A percentile compares a stretch with the other conserved stretches of the same genome.
Evolutionary conservation across 2,888 invertebrate species (phyloP).

Genomic region (Lepetodrilus schrolli): DNA sequence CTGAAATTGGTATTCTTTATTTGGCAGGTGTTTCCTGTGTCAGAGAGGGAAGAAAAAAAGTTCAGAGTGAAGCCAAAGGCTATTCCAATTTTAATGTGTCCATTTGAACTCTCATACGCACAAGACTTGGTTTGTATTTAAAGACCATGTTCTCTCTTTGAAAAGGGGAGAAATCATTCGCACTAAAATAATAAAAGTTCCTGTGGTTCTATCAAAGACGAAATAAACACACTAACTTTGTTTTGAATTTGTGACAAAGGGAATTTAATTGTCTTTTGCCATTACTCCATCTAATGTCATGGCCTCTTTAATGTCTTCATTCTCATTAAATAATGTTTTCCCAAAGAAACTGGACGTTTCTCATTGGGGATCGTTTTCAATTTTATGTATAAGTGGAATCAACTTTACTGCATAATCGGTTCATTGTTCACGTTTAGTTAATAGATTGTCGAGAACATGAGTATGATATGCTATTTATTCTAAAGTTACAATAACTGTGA

Average conservation of each 20-base stretch:
- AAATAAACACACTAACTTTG: constrained; percentile 4
- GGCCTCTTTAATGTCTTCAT: background rate
- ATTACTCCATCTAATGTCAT: background rate
- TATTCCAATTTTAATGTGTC: constrained; percentile 5
- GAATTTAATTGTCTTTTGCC: constrained; percentile 13
- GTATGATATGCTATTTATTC: constrained; percentile 3
- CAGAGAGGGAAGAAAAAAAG: background rate
- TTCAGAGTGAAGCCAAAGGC: background rate
- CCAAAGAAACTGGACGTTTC: background rate
- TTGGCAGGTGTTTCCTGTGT: background rate
- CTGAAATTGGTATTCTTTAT: constrained; percentile 12
- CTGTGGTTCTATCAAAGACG: background rate
- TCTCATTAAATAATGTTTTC: constrained; percentile 14
- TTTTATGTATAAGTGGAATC: background rate
- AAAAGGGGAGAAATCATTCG: background rate
- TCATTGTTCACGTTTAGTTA: background rate
- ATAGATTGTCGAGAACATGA: background rate
- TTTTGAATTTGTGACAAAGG: background rate
- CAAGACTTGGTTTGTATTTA: background rate
- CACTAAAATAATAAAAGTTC: constrained; percentile 6
- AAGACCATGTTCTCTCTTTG: background rate
- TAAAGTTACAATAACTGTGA: too few species aligned
- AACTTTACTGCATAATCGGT: background rate
- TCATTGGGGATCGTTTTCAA: background rate
- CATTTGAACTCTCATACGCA: background rate